phyloP scores from a whole-genome alignment of 2,113 vertebrate genomes.

The Gobiocypris rarus region DNA sequence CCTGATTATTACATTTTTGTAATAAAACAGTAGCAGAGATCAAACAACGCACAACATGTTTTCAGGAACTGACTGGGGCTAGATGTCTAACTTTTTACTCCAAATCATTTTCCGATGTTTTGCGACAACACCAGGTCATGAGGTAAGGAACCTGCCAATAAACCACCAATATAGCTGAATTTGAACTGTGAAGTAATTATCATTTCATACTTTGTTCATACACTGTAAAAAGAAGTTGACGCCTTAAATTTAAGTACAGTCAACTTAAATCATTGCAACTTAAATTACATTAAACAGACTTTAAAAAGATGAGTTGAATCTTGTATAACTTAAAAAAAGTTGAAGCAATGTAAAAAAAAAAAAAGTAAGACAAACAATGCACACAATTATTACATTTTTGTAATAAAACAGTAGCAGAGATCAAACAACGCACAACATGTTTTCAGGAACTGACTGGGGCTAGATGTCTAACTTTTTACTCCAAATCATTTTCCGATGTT shows the following conservation, averaged over 20 bases:
- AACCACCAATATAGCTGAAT: not conserved
- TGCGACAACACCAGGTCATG: not conserved
- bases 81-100: too few species aligned
- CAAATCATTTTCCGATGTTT: not conserved
- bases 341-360: too few species aligned
- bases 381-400: not conserved
- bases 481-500: not conserved
- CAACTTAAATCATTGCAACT: too few species aligned
- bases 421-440: not conserved
- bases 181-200: not conserved
- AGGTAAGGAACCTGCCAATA: not conserved
- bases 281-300: too few species aligned
- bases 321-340: too few species aligned
- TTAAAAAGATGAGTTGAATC: too few species aligned
- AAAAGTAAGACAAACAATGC: too few species aligned
- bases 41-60: not conserved
- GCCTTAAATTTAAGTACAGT: too few species aligned
- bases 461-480: too few species aligned
- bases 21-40: not conserved
- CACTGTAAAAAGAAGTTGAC: too few species aligned
- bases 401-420: not conserved
- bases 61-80: not conserved
- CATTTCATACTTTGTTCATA: too few species aligned
- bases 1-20: not conserved
- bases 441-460: not conserved